These are phyloP conservation scores for Panurus biarmicus DNA, from an alignment of 2,113 vertebrate species.

Conservation along the genomic window DNA sequence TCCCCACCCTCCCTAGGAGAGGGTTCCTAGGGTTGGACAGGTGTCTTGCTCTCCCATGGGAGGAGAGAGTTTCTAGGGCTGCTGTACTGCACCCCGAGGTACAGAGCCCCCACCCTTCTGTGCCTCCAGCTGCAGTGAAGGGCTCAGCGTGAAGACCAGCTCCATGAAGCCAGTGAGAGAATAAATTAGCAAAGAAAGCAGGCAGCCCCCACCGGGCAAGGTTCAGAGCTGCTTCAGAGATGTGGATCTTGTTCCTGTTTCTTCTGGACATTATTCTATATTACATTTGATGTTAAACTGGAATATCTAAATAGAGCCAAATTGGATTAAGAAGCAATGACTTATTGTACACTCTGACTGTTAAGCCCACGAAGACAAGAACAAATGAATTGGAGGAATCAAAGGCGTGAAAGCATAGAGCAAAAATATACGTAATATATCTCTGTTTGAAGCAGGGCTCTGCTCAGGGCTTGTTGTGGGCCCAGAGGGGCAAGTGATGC, in stretches of 20 bases:
- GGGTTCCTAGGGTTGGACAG: too few species aligned
- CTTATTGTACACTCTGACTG: not conserved
- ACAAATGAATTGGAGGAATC: constrained; percentile 42
- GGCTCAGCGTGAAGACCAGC: rapidly evolving
- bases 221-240: not conserved
- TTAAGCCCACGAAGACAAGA: constrained; percentile 33
- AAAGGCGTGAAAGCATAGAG: not conserved
- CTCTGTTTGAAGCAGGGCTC: not conserved
- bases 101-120: not conserved
- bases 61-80: not conserved
- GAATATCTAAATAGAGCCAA: constrained; percentile 31
- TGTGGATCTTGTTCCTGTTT: not conserved
- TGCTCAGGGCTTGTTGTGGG: not conserved
- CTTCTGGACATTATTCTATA: not conserved
- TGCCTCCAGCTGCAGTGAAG: rapidly evolving
- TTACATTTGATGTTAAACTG: constrained; percentile 20
- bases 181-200: not conserved
- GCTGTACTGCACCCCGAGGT: not conserved
- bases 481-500: not conserved
- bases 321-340: constrained; percentile 50
- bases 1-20: not conserved
- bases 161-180: not conserved
- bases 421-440: not conserved
- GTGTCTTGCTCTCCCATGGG: rapidly evolving
- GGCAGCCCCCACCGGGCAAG: not conserved